phyloP scores from a whole-genome alignment of 2,888 invertebrate genomes.

The Taphrorychus bicolor region DNA sequence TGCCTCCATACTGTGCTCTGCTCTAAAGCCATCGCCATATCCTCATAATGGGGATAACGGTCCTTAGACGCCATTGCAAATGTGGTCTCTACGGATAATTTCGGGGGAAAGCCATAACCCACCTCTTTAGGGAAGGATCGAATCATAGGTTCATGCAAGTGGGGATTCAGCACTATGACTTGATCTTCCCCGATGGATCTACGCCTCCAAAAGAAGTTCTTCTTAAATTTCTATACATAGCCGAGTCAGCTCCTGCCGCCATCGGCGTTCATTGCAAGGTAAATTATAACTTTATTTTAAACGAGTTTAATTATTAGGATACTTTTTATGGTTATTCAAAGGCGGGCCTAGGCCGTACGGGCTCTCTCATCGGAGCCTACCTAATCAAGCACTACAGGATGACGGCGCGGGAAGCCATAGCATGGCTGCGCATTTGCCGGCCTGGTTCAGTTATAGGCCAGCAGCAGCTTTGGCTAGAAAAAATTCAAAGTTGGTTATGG shows the following conservation, averaged over 20 bases:
- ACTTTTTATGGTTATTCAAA: conserved; percentile 49
- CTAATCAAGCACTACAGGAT: conserved; percentile 85
- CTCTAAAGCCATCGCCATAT: too few species aligned
- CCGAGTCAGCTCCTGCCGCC: conserved; percentile 77
- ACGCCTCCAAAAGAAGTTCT: conserved; percentile 82
- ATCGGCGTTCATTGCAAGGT: conserved; percentile 94
- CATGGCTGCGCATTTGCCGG: conserved; percentile 87
- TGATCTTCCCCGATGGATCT: conserved; percentile 89
- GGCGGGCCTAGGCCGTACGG: conserved; percentile 92
- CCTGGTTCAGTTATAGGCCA: conserved; percentile 89
- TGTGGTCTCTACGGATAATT: too few species aligned
- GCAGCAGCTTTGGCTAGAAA: conserved; percentile 78
- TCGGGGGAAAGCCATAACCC: too few species aligned
- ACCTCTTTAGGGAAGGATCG: too few species aligned
- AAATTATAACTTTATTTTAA: conserved; percentile 40
- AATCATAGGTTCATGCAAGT: conserved; percentile 67
- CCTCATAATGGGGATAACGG: too few species aligned
- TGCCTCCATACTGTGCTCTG: too few species aligned
- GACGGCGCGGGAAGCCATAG: conserved; percentile 83
- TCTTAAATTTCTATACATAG: conserved; percentile 78
- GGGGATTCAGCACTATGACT: conserved; percentile 85
- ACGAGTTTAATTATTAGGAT: not conserved
- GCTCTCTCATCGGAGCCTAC: conserved; percentile 87
- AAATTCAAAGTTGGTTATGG: conserved; percentile 59
- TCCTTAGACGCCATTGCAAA: too few species aligned